A percentile compares a stretch with the other conserved stretches of the same genome.
These are phyloP conservation scores for Drosophila seguyi DNA, from an alignment of 1,140 invertebrate genomes.

Conservation along the genomic window DNA sequence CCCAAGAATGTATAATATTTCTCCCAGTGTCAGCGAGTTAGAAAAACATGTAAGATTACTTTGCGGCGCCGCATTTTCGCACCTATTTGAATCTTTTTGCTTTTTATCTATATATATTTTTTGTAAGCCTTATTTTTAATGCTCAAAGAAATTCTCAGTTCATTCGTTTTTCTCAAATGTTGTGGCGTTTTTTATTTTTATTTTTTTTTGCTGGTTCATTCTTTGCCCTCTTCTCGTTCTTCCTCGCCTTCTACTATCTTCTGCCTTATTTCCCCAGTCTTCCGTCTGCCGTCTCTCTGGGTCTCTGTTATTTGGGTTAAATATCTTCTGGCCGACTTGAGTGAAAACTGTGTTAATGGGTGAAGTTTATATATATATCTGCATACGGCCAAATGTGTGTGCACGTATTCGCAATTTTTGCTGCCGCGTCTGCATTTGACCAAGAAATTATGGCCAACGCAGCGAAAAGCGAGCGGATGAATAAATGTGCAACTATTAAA, in stretches of 20 bases:
- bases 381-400: slow-evolving; percentile 18
- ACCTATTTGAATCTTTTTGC: not conserved
- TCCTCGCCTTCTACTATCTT: slow-evolving; percentile 23
- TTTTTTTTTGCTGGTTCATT: slow-evolving; percentile 29
- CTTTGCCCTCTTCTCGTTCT: slow-evolving; percentile 19
- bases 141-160: slow-evolving; percentile 16
- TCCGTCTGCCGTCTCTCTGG: slow-evolving; percentile 27
- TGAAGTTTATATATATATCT: slow-evolving; percentile 64
- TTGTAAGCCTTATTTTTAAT: slow-evolving; percentile 6
- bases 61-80: slow-evolving; percentile 29
- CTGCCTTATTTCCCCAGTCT: slow-evolving; percentile 11
- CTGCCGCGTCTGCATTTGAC: slow-evolving; percentile 33
- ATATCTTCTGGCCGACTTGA: slow-evolving; percentile 47
- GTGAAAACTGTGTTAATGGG: slow-evolving; percentile 76
- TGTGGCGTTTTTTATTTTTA: too few species aligned
- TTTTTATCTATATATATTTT: not conserved
- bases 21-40: not conserved
- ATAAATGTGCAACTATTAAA: not conserved
- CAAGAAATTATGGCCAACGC: slow-evolving; percentile 16
- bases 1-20: not conserved
- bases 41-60: slow-evolving; percentile 46
- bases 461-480: slow-evolving; percentile 10
- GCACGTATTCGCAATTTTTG: slow-evolving; percentile 24
- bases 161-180: slow-evolving; percentile 25
- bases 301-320: slow-evolving; percentile 67